Evolutionary conservation across 2,797 vertebrate species (phyloP), one percentile per base, ranked within the genome.

Genomic region (Esox masquinongy): DNA sequence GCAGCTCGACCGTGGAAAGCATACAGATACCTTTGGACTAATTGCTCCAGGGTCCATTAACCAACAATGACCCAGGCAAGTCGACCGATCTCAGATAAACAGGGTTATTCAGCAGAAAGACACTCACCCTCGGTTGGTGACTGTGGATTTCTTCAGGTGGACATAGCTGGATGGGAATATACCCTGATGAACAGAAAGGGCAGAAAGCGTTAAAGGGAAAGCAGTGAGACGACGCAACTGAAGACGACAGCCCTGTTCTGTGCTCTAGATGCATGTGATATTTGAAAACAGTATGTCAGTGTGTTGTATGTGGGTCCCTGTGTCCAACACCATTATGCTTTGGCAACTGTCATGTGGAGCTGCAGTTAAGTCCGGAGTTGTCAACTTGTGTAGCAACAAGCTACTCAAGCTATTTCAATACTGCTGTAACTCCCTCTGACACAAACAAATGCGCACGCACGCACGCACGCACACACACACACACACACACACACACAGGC

Each of bases 121-220:
- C 81, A 94, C 96, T 95, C 83, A 99, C 98, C 98, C 98, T 91
- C 97, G 95, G 89, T 98, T 99, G 93, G 95, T 97, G 92, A 98
- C 96, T 50, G 97, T 94, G 79, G 97, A 98, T 90, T 98, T 99
- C 94, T 99, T 98, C 93, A 99, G 93, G 90, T 99, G 96, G 90
- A 99, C 94, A 79, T 97, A 99, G 92, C 96, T 97, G 81, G 94
- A 94, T 84, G 98, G 98, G 92, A 99, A 99, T 90, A 99, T 98
- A 47, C 98, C 98, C 98, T 99, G 88, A 70, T 92, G 92, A 93
- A 90, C 79, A 88, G 84, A 56, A 74, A 80, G 68, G 70, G n/a
- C 84, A 73, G 50, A 34, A 69, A 39, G 79, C 50, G 81, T 87
- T 84, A 86, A 26, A 69, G 26, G 47, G 2, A 31, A 15, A 47